Evolutionary conservation across 1,140 invertebrate genomes (phyloP).

Genomic region (Drosophila pachea): DNA sequence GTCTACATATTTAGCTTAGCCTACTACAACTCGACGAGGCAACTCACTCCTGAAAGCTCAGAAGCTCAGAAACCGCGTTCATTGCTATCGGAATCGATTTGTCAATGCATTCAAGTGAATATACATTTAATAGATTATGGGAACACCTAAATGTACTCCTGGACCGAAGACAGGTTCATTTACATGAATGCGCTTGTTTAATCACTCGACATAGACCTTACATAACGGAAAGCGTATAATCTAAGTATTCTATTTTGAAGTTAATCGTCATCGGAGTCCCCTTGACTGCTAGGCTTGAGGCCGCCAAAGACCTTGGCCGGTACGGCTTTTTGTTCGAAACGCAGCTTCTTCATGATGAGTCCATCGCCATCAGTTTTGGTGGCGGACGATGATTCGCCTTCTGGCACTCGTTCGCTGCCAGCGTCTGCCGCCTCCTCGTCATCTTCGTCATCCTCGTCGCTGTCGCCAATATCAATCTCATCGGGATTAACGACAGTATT

Average conservation of each 20-base stretch:
- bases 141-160: too few species aligned
- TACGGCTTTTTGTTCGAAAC: constrained; percentile 89
- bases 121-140: too few species aligned
- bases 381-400: constrained; percentile 75
- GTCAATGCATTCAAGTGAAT: too few species aligned
- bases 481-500: constrained; percentile 90
- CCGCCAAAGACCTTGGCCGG: constrained; percentile 93
- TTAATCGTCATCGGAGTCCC: constrained; percentile 63
- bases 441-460: constrained; percentile 86
- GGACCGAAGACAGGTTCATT: neutral
- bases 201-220: neutral
- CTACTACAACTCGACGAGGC: constrained; percentile 1
- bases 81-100: too few species aligned
- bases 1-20: constrained; percentile 1
- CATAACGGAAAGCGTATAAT: neutral
- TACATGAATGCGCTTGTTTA: neutral
- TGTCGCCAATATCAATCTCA: constrained; percentile 94
- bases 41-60: too few species aligned
- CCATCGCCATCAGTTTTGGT: constrained; percentile 78
- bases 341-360: constrained; percentile 81
- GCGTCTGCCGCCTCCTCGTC: constrained; percentile 83
- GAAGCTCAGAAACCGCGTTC: too few species aligned
- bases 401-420: constrained; percentile 74
- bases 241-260: neutral
- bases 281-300: constrained; percentile 79